Conservation (phyloP, 2,797 vertebrate species). For the Mormyrops attenuatus region DNA sequence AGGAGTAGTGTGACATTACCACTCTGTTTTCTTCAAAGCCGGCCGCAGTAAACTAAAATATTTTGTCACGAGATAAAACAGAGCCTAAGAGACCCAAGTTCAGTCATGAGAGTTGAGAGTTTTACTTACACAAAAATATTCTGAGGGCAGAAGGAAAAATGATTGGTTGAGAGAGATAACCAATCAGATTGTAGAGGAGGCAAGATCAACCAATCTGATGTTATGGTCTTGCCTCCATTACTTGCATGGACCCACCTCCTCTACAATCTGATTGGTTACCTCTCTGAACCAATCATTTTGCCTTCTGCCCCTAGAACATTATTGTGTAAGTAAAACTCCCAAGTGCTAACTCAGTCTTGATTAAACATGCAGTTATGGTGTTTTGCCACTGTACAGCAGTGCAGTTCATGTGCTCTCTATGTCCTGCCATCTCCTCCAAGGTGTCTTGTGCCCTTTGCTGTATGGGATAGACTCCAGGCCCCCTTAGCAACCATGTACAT, state of each 20-base stretch:
- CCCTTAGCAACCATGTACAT: not conserved
- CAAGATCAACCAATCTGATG: too few relatives aligned
- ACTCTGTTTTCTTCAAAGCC: not conserved
- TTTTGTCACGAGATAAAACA: not conserved
- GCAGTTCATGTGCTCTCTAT: not conserved
- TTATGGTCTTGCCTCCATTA: too few relatives aligned
- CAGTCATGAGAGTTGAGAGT: not conserved
- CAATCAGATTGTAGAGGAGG: too few relatives aligned
- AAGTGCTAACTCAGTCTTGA: not conserved
- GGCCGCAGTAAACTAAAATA: not conserved
- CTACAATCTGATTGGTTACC: not conserved
- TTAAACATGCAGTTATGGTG: not conserved
- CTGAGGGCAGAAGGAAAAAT: not conserved
- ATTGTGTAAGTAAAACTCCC: not conserved
- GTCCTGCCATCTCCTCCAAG: not conserved
- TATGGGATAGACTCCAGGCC: not conserved
- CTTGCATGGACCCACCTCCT: not conserved
- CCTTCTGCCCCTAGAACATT: not conserved
- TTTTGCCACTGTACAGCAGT: not conserved
- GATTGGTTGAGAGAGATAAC: not conserved
- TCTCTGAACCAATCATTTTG: not conserved
- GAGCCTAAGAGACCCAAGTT: not conserved
- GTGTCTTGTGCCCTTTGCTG: not conserved
- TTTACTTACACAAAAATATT: not conserved
- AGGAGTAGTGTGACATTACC: not conserved